Conservation (phyloP, 2,888 invertebrate genomes). For the Watsonalla binaria region DNA sequence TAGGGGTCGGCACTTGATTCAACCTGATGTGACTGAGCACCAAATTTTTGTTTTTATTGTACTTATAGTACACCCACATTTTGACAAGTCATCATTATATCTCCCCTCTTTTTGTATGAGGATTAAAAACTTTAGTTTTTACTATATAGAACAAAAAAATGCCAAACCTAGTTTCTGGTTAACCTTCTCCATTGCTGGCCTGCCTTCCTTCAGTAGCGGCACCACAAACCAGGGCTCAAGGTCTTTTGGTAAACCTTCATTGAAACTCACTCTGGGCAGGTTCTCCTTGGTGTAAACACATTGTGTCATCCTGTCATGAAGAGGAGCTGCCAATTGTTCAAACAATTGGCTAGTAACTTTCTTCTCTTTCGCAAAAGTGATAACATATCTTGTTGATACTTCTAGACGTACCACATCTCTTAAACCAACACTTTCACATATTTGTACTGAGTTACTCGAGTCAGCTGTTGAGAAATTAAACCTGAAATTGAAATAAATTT, state of each 20-base stretch:
- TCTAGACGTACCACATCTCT: constrained; percentile 88
- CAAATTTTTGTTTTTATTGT: no score
- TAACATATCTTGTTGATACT: constrained; percentile 86
- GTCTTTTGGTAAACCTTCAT: constrained; percentile 80
- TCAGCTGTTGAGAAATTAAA: constrained; percentile 97
- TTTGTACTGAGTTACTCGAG: constrained; percentile 97
- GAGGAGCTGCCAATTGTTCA: constrained; percentile 74
- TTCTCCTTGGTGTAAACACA: constrained; percentile 86
- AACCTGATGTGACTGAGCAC: no score
- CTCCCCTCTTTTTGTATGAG: no score
- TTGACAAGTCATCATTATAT: no score
- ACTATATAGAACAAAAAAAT: neutral
- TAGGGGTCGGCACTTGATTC: no score
- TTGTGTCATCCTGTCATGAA: constrained; percentile 97
- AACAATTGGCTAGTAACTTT: constrained; percentile 51
- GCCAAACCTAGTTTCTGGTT: constrained; percentile 84
- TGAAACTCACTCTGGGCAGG: constrained; percentile 81
- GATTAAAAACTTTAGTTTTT: neutral
- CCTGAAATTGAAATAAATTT: constrained; percentile 59
- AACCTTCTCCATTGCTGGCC: constrained; percentile 88
- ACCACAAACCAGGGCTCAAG: constrained; percentile 89
- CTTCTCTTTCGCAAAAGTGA: constrained; percentile 67
- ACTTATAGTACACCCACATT: no score
- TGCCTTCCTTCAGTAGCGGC: constrained; percentile 88
- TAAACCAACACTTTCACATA: constrained; percentile 91